Evolutionary conservation across 2,113 vertebrate genomes (phyloP), one percentile per base, ranked within the genome.

Genomic region (Callorhinus ursinus): DNA sequence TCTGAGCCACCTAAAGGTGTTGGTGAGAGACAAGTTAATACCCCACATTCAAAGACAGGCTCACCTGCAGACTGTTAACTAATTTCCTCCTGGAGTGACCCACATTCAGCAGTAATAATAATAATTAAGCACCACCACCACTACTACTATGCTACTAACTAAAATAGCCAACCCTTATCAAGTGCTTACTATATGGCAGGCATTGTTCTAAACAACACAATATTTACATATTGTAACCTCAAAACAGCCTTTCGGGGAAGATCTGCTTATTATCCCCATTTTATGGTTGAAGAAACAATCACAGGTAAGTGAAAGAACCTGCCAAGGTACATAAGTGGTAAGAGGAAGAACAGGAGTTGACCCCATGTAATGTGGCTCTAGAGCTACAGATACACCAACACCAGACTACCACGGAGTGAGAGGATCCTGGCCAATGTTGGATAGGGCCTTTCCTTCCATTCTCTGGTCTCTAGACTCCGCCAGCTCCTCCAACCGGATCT

Each of bases 251-350:
- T 91, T 46, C 65, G 36, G 71, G 31, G 55, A 53, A 84, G 55
- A 95, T 76, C 31, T 28, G 9, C 7, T 90, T 65, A 74, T 49
- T 76, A 90, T 71, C 3, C n/a, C 36, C 12, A 65, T 65, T 95
- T 86, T 80, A 90, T 63, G 61, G 51, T 22, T 76, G 42, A 90
- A 36, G 42, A 96, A 84, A 93, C 8, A 69, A 94, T 72, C n/a
- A 91, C 26, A 80, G 16, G 69, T 67, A 95, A 77, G 42, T 72
- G 28, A 96, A 94, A 93, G 63, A 96, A 93, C 5, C 2, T 95
- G 74, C 12, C 57, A 59, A 92, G 39, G 57, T 33, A 63, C 11
- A 18, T 51, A 93, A 80, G 39, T 31, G 65, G 46, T 67, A 79
- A 67, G 57, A 86, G 82, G n/a, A n/a, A 93, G 67, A 85, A 16